Evolutionary conservation across 2,888 invertebrate species (phyloP), one percentile per base, ranked within the genome.

Genomic region (Nowickia ferox): DNA sequence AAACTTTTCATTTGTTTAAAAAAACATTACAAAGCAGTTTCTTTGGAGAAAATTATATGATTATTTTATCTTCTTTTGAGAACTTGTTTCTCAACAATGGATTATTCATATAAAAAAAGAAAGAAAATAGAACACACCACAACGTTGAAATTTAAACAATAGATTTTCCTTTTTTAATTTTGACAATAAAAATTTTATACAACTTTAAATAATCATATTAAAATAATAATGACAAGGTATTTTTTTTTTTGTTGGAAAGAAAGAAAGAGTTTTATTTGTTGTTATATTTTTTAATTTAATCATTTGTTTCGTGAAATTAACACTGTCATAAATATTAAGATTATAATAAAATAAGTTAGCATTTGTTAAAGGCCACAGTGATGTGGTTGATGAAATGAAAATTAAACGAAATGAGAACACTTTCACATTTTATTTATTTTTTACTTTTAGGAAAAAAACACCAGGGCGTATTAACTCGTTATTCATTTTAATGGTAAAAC

Each of bases 361-460:
- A 22, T 38, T 4, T 30, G 8, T 65, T 22, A 30, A 10, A 30
- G 10, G 9, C 17, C 17, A 9, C 30, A 65, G 9, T 65, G 22
- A 15, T 22, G 38, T 46, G 57, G 5, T 44, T 51, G 44, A 19
- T 55, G 42, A 51, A 53, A 69, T 51, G 46, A 17, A 66, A 65
- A 65, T 8, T 3, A 22, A 71, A 53, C 8, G 17, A 80, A 80
- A 68, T 75, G 61, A 48, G 69, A 75, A 63, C 63, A 82, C 81
- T 82, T 75, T 82, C 69, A 82, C 69, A 63, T 59, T 74, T 59
- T 10, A 38, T 30, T 30, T 15, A 46, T 1, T 30, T 48, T 1
- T 9, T 51, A 1, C 22, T 46, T 30, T 66, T 30, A 0, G 9
- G 1, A 4, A 30, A 4, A 2, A 30, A 30, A 30, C 30, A 30